Evolutionary conservation across 2,113 vertebrate genomes (phyloP).

Genomic region (Suncus etruscus): DNA sequence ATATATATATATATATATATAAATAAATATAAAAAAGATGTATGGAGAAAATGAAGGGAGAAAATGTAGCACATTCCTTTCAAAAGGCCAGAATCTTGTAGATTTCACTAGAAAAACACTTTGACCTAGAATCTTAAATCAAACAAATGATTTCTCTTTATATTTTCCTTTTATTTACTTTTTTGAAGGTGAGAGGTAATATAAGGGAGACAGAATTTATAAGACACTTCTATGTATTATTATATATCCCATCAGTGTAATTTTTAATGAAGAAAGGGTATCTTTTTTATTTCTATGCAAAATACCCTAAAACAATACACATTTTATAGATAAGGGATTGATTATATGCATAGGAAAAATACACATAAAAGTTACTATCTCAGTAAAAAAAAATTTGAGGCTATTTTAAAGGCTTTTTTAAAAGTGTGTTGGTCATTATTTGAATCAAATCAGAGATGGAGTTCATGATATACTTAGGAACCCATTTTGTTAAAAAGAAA

Average conservation of each 20-base stretch:
- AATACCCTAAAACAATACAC: neutral
- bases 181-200: neutral
- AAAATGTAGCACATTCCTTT: neutral
- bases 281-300: neutral
- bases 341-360: neutral
- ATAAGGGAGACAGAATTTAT: neutral
- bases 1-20: neutral
- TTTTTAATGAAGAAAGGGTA: neutral
- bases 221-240: neutral
- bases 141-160: neutral
- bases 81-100: neutral
- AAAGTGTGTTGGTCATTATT: neutral
- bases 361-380: neutral
- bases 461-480: neutral
- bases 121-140: neutral
- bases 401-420: neutral
- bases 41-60: neutral
- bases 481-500: neutral
- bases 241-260: neutral
- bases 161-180: neutral
- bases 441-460: neutral
- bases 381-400: neutral
- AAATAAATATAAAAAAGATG: neutral
- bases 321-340: neutral
- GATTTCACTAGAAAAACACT: neutral